Percentiles rank a stretch among this genome's conserved stretches.
These are phyloP conservation scores for Apodemus sylvaticus DNA, from an alignment of 2,113 vertebrate genomes.

Conservation along the genomic window DNA sequence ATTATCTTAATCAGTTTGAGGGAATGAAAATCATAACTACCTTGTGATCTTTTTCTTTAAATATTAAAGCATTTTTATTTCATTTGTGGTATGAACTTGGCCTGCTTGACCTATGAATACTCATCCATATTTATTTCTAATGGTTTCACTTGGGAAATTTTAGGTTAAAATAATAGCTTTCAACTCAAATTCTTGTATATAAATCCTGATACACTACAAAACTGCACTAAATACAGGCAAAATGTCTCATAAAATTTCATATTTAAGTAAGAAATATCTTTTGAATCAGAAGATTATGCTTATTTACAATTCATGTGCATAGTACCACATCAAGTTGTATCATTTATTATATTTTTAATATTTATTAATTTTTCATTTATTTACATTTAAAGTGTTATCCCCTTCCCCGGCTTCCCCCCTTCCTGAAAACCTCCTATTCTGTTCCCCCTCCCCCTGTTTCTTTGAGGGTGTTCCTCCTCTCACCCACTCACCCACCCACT, in stretches of 20 bases:
- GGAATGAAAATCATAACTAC: background rate
- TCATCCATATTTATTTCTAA: constrained; percentile 3
- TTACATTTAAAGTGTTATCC: no score
- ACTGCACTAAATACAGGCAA: background rate
- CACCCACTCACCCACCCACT: no score
- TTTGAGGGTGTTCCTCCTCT: no score
- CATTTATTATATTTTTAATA: no score
- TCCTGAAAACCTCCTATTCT: no score
- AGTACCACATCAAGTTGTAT: background rate
- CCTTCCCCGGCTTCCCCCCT: no score
- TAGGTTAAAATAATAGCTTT: constrained; percentile 40
- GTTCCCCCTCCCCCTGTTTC: no score
- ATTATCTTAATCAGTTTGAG: background rate
- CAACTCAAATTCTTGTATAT: background rate
- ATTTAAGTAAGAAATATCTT: constrained; percentile 7
- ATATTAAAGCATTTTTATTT: constrained; percentile 28
- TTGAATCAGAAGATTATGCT: background rate
- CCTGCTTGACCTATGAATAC: background rate
- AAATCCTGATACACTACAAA: background rate
- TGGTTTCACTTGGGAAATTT: background rate
- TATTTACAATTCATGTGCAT: background rate
- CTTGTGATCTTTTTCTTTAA: constrained; percentile 32
- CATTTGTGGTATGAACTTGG: constrained; percentile 45
- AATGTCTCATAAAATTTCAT: constrained; percentile 5
- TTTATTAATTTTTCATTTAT: no score